phyloP scores from a whole-genome alignment of 1,140 invertebrate species.

The Drosophila lacteicornis region DNA sequence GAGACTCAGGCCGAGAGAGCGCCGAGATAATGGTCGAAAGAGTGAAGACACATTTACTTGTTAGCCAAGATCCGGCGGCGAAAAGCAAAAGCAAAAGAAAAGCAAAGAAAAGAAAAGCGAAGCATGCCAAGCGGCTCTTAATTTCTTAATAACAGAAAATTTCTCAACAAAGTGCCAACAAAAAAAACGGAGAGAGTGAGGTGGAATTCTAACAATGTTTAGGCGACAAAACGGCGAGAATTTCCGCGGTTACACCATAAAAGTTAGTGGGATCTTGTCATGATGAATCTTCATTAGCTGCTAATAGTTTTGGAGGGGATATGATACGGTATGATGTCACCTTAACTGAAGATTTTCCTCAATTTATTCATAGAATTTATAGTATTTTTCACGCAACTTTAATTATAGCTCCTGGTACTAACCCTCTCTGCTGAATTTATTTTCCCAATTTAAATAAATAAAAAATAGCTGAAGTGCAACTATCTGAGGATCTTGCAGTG shows the following conservation, averaged over 20 bases:
- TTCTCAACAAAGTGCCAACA: conserved; percentile 30
- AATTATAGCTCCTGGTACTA: conserved; percentile 15
- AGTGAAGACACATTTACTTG: conserved; percentile 47
- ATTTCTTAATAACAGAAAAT: conserved; percentile 53
- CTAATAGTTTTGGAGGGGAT: conserved; percentile 32
- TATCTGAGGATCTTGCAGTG: conserved; percentile 32
- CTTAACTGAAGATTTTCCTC: background rate
- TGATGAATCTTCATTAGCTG: conserved; percentile 52
- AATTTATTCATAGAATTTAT: background rate
- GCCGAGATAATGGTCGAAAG: conserved; percentile 27
- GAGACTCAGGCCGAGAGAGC: conserved; percentile 24
- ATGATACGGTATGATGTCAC: conserved; percentile 55
- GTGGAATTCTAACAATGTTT: conserved; percentile 24
- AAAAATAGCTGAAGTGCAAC: conserved; percentile 10
- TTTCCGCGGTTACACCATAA: conserved; percentile 31
- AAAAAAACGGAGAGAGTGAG: conserved; percentile 16
- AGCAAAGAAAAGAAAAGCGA: conserved; percentile 35
- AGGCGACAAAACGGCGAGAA: conserved; percentile 22
- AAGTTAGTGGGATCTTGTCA: conserved; percentile 14
- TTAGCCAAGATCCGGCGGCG: conserved; percentile 52
- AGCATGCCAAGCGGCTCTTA: conserved; percentile 54
- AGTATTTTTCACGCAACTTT: background rate
- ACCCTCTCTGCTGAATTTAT: background rate
- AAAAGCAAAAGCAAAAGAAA: conserved; percentile 21
- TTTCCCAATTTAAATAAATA: conserved; percentile 2